Percentiles rank a stretch among this genome's conserved stretches.
Conservation (phyloP, 2,888 invertebrate species). For the Drosophila pseudotalamancana region DNA sequence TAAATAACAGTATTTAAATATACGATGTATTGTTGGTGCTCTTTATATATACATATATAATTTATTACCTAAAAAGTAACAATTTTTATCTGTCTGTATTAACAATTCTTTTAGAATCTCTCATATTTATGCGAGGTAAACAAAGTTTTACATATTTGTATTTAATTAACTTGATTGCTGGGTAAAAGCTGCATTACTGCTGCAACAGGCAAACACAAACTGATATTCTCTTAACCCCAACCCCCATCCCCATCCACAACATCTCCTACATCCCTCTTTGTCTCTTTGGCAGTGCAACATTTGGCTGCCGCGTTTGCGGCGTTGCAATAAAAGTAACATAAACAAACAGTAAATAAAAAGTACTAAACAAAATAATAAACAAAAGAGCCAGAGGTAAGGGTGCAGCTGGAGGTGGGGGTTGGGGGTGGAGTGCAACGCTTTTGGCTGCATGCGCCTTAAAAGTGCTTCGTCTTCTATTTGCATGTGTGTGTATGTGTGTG, state of each 20-base stretch:
- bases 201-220: conserved; percentile 5
- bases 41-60: neutral
- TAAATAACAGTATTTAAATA: too few relatives aligned
- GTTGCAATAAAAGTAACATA: conserved; percentile 69
- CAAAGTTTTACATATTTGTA: conserved; percentile 3
- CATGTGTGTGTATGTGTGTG: neutral
- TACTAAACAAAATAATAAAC: conserved; percentile 59
- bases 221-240: neutral
- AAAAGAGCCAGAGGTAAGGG: neutral
- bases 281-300: conserved; percentile 30
- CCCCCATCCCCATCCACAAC: too few relatives aligned
- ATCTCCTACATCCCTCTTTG: neutral
- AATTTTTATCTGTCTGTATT: neutral
- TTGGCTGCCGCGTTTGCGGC: conserved; percentile 43
- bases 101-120: neutral
- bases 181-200: conserved; percentile 35
- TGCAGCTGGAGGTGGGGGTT: neutral
- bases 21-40: too few relatives aligned
- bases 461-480: conserved; percentile 19
- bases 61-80: neutral
- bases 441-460: conserved; percentile 26
- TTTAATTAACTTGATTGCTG: conserved; percentile 22
- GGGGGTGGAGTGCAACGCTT: conserved; percentile 21
- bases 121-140: neutral
- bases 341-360: conserved; percentile 73